These are phyloP conservation scores for Scomber scombrus DNA, from an alignment of 2,113 vertebrate genomes.

Conservation along the genomic window DNA sequence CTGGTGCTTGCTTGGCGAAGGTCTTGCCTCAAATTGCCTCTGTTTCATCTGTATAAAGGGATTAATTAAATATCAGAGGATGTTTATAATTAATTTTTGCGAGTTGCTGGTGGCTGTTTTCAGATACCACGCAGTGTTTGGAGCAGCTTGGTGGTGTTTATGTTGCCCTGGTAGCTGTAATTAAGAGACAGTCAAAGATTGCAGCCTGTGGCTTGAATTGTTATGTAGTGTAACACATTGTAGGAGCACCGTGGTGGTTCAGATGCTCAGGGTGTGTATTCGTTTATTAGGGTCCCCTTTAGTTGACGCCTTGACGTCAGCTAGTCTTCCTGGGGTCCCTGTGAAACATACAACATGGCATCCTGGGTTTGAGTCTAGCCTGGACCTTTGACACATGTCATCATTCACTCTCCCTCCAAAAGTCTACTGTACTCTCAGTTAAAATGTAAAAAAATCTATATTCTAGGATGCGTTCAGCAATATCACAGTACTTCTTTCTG, in stretches of 20 bases:
- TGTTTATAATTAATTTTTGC: slow-evolving; percentile 54
- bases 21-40: slow-evolving; percentile 15
- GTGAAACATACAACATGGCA: neutral
- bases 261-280: neutral
- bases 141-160: slow-evolving; percentile 1
- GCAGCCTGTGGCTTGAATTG: slow-evolving; percentile 2
- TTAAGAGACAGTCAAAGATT: neutral
- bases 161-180: neutral
- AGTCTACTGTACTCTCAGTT: neutral
- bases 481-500: neutral
- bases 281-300: too few species aligned
- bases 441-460: neutral
- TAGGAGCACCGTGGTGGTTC: neutral
- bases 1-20: slow-evolving; percentile 2
- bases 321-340: too few species aligned
- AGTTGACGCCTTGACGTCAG: too few species aligned
- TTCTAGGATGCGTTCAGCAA: neutral
- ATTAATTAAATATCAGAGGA: slow-evolving; percentile 58
- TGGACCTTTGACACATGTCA: neutral
- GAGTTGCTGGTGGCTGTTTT: slow-evolving; percentile 34
- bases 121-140: neutral
- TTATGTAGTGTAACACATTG: neutral
- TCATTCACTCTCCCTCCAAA: neutral
- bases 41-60: slow-evolving; percentile 34
- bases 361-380: slow-evolving; percentile 11